A percentile compares a stretch with the other conserved stretches of the same genome.
Evolutionary conservation across 2,888 invertebrate genomes (phyloP).

Genomic region (Acanthacorydalis orientalis): DNA sequence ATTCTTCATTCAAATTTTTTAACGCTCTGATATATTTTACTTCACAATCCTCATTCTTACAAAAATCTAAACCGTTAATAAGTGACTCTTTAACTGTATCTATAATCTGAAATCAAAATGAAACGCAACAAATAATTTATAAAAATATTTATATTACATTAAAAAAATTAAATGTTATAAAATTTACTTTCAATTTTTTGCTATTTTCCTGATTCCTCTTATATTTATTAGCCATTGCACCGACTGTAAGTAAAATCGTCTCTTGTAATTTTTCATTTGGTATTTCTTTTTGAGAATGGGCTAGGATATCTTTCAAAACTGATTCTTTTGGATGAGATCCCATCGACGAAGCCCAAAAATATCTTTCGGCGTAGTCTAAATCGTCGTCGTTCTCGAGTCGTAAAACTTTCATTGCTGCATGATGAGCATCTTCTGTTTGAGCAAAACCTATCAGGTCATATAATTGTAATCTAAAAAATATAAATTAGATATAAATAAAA

Average conservation of each 20-base stretch:
- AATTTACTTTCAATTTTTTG: slow-evolving; percentile 15
- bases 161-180: neutral
- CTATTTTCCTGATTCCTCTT: slow-evolving; percentile 16
- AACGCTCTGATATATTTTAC: slow-evolving; percentile 46
- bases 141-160: neutral
- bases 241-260: slow-evolving; percentile 46
- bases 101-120: slow-evolving; percentile 19
- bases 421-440: slow-evolving; percentile 48
- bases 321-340: slow-evolving; percentile 44
- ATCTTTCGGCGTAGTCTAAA: slow-evolving; percentile 42
- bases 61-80: slow-evolving; percentile 20
- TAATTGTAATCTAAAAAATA: slow-evolving; percentile 36
- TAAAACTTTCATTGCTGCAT: slow-evolving; percentile 47
- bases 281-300: slow-evolving; percentile 28
- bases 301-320: slow-evolving; percentile 31
- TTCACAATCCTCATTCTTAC: slow-evolving; percentile 33
- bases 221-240: slow-evolving; percentile 38
- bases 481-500: neutral
- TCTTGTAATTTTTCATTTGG: slow-evolving; percentile 43
- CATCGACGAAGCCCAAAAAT: slow-evolving; percentile 55
- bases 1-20: slow-evolving; percentile 46
- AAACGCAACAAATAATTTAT: neutral
- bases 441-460: slow-evolving; percentile 53
- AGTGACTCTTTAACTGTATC: slow-evolving; percentile 23
- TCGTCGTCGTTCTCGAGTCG: slow-evolving; percentile 31